Evolutionary conservation across 1,140 invertebrate species (phyloP).

Genomic region (Teleogryllus occipitalis): DNA sequence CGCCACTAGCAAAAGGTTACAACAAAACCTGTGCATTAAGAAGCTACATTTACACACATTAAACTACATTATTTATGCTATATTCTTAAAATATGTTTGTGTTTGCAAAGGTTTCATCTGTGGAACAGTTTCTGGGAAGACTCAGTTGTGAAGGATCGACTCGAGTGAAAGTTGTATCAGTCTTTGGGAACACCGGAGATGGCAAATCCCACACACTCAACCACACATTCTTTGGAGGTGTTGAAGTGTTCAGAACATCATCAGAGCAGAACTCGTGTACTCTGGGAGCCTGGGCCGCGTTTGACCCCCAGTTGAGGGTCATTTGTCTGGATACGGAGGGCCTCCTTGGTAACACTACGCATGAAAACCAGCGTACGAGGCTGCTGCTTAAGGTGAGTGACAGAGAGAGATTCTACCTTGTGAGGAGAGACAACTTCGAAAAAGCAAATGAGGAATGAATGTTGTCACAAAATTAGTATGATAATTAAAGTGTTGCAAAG

Average conservation of each 20-base stretch:
- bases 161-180: constrained; percentile 73
- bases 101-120: constrained; percentile 38
- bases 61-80: background rate
- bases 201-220: constrained; percentile 79
- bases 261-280: constrained; percentile 65
- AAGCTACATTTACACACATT: background rate
- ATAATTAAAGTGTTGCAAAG: too few relatives aligned
- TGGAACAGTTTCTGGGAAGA: constrained; percentile 43
- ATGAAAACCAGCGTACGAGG: constrained; percentile 61
- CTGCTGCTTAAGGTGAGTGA: constrained; percentile 59
- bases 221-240: constrained; percentile 66
- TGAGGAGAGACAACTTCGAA: too few relatives aligned
- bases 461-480: too few relatives aligned
- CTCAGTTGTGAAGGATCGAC: constrained; percentile 39
- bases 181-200: constrained; percentile 82
- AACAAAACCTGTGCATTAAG: background rate
- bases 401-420: too few relatives aligned
- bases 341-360: constrained; percentile 52
- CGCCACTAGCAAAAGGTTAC: background rate
- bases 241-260: constrained; percentile 67
- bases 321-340: constrained; percentile 78
- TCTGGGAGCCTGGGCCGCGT: constrained; percentile 72
- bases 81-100: background rate
- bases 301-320: constrained; percentile 52
- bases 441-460: too few relatives aligned